Evolutionary conservation across 2,888 invertebrate genomes (phyloP).

Genomic region (Dryococelus australis): DNA sequence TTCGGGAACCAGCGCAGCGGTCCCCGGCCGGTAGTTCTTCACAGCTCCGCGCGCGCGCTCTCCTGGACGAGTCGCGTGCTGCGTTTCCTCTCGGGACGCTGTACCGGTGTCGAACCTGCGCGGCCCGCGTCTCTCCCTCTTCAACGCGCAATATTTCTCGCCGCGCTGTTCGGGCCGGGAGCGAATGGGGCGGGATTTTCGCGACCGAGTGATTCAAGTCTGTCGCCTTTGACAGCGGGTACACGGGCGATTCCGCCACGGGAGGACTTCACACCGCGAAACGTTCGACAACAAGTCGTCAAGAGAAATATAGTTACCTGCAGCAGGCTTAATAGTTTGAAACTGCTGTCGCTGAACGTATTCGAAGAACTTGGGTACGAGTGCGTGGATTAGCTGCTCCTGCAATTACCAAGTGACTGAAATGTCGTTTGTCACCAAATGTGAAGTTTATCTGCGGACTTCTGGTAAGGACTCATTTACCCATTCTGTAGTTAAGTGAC

Average conservation of each 20-base stretch:
- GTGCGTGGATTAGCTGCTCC: background rate
- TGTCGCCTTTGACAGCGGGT: too few species aligned
- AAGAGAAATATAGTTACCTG: background rate
- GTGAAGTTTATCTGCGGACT: background rate
- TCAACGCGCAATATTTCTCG: too few species aligned
- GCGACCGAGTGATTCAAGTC: too few species aligned
- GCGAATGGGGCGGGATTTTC: too few species aligned
- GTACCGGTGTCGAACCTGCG: background rate
- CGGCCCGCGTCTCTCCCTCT: too few species aligned
- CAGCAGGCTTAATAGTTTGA: background rate
- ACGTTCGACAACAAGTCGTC: too few species aligned
- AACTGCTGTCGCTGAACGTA: background rate
- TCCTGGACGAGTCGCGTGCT: background rate
- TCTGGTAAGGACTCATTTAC: background rate
- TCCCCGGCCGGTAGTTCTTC: background rate
- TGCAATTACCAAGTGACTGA: background rate
- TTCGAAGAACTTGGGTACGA: background rate
- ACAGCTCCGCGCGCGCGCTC: background rate
- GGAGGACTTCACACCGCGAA: too few species aligned
- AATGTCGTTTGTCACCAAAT: slow-evolving; percentile 16
- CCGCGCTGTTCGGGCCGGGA: too few species aligned
- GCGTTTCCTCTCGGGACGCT: background rate
- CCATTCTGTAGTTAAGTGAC: too few species aligned
- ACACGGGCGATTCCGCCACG: too few species aligned
- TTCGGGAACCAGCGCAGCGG: slow-evolving; percentile 3